Conservation (phyloP, 64 coral and sea anemone species). For the Dendronephthya gigantea region DNA sequence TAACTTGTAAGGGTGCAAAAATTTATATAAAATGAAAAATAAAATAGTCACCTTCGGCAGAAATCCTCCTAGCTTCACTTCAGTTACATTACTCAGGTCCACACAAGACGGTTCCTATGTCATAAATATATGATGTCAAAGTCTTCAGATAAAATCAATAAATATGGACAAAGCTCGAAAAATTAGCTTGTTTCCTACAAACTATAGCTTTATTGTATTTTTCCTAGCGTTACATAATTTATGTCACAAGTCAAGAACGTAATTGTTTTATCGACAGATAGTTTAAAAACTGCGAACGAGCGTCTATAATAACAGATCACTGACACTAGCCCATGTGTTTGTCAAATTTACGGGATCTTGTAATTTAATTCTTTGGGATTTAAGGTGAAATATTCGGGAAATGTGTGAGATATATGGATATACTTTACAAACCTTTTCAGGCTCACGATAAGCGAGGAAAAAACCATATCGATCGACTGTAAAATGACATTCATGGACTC, state of each 20-base stretch:
- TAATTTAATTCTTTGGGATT: not conserved
- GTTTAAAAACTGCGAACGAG: not conserved
- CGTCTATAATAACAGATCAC: not conserved
- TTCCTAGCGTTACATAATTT: not conserved
- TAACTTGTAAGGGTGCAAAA: not conserved
- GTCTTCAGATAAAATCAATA: not conserved
- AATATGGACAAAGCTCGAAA: not conserved
- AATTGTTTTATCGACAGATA: not conserved
- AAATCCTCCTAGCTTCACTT: not conserved
- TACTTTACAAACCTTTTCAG: not conserved
- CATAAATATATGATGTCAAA: not conserved
- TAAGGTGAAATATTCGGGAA: not conserved
- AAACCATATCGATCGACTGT: not conserved
- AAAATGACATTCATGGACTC: conserved; percentile 4
- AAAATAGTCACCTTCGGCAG: conserved; percentile 1
- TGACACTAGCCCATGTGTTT: not conserved
- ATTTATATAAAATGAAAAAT: not conserved
- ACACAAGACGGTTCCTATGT: not conserved
- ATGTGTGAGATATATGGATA: not conserved
- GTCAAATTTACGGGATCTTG: not conserved
- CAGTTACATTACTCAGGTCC: not conserved
- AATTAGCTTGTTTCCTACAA: not conserved
- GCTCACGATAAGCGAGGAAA: not conserved
- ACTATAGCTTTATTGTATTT: not conserved
- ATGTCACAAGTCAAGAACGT: not conserved